Base-by-base conservation (phyloP, 1,140 invertebrate genomes). In the Calliphora vicina region DNA sequence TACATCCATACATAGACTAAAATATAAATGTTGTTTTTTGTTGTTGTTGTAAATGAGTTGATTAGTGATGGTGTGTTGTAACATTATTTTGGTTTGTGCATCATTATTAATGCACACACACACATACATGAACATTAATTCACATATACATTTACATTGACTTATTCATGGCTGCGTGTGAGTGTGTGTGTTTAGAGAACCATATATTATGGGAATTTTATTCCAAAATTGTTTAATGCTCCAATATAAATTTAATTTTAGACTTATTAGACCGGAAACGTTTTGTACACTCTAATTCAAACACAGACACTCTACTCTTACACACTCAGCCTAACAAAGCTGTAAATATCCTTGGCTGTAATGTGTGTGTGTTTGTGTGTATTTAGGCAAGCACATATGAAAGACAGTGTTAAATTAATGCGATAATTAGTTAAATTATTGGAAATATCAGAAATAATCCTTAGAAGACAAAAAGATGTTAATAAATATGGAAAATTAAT, bases 261-360 rank as follows among this genome's bases (percentile, higher is more conserved):
- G 74, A 45, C 74, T 78, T 78, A 78, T 78, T 78, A 43, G 42
- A 78, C 74, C 74, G 74, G 74, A 78, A 78, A 78, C 27, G 35
- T 78, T 78, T 35, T 78, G 17, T 78, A 78, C 42, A 43, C 35
- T 10, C 35, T n/a, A 17, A 74, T 25, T 27, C 17, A 78, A 42
- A 17, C 35, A 78, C 35, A 78, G 25, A 15, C 29, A 35, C 17
- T 9, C 72, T n/a, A 5, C 35, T 2, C 15, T 17, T 15, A 74
- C 17, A 35, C 29, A 25, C 29, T 42, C 29, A 76, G 4, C 4
- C 25, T 27, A 5, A 10, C 20, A 67, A 8, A 67, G 5, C 35
- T 35, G 45, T n/a, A 50, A 13, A 50, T 50, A 50, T 50, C 3
- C 6, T 8, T 8, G 35, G 1, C 6, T 35, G 35, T 35, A 35